phyloP scores from a whole-genome alignment of 2,113 vertebrate species.

The Apodemus speciosus region DNA sequence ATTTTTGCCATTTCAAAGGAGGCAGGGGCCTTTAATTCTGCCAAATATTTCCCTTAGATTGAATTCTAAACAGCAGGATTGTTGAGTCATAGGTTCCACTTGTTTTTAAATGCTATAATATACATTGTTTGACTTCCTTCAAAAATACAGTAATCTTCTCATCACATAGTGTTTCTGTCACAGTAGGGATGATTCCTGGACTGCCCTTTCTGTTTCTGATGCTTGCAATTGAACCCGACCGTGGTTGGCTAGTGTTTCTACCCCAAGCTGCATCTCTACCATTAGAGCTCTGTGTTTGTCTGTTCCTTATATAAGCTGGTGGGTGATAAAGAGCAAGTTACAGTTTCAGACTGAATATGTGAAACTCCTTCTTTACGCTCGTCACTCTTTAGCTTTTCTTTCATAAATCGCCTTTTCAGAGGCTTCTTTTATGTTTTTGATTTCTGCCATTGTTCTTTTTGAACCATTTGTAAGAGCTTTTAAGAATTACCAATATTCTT shows the following conservation, averaged over 20 bases:
- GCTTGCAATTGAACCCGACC: neutral
- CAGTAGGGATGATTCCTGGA: neutral
- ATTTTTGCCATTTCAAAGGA: neutral
- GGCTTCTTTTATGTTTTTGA: neutral
- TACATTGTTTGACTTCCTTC: neutral
- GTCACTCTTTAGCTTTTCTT: neutral
- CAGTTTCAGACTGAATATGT: neutral
- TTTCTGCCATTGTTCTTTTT: neutral
- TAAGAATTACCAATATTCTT: neutral
- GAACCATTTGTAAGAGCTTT: neutral
- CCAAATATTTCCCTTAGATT: neutral
- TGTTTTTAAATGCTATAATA: neutral
- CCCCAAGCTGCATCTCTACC: neutral
- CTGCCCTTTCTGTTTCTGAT: neutral
- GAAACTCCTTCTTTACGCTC: neutral
- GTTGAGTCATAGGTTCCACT: neutral
- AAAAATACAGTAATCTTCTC: neutral
- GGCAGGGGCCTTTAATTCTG: neutral
- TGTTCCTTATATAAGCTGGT: neutral
- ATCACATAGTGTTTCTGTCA: neutral
- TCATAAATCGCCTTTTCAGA: neutral
- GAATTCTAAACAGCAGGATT: neutral
- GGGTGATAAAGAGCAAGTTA: neutral
- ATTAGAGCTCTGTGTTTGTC: neutral
- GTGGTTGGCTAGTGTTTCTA: neutral